Evolutionary conservation across 2,113 vertebrate species (phyloP).

Genomic region (Pheucticus melanocephalus): DNA sequence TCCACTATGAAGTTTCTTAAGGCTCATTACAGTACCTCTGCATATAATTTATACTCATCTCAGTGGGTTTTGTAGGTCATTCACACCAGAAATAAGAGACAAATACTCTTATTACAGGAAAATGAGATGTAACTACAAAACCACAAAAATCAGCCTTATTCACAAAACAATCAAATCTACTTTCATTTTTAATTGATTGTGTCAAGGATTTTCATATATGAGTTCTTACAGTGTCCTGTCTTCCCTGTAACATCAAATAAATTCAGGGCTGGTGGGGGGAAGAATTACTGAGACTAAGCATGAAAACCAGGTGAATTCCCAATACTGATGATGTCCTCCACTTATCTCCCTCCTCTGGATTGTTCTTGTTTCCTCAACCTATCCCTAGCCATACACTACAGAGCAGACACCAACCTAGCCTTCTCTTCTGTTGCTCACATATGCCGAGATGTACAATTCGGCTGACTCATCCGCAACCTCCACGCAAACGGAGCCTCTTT

Average conservation of each 20-base stretch:
- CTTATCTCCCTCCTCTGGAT: background rate
- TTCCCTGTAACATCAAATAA: background rate
- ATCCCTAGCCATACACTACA: too few species aligned
- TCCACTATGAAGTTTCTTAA: background rate
- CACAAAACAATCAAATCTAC: background rate
- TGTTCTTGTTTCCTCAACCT: background rate
- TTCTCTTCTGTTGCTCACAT: too few species aligned
- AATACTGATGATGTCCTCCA: background rate
- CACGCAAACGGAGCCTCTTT: too few species aligned
- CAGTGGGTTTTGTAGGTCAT: background rate
- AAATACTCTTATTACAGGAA: background rate
- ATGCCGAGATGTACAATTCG: too few species aligned
- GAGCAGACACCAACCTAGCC: too few species aligned
- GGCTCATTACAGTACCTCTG: background rate
- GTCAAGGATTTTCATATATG: background rate
- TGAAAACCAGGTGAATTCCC: background rate
- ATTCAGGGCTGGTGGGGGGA: accelerated
- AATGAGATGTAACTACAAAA: background rate
- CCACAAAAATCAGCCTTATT: background rate
- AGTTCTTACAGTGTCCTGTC: background rate
- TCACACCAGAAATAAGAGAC: background rate
- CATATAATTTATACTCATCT: background rate
- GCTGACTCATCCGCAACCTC: too few species aligned
- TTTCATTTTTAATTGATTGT: background rate
- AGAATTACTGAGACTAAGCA: background rate